Evolutionary conservation across 2,888 invertebrate species (phyloP), one percentile per base, ranked within the genome.

Genomic region (Eulithis testata): DNA sequence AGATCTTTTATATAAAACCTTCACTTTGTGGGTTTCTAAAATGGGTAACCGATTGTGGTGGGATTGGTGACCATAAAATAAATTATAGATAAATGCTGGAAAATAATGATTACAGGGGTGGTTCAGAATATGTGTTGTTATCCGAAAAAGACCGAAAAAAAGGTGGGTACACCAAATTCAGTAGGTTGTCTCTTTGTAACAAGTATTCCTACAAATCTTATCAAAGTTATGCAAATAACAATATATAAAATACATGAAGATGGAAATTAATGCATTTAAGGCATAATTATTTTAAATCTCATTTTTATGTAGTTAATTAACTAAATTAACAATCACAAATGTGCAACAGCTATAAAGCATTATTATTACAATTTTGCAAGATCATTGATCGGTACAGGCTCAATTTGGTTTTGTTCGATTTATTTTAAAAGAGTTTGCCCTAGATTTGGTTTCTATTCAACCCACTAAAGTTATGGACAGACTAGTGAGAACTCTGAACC

Each of bases 271-370:
- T 14, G 14, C 53, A 37, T 4, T 5, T 6, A 11, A 9, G 11
- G 11, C 11, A 49, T 49, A 11, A 27, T 8, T 49, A n/a, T 49
- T 49, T 49, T 8, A 9, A 49, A 49, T 21, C 49, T 49, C 21
- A 49, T 1, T 21, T 49, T 47, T 11, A 49, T 49, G 21, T 21
- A 14, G n/a, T n/a, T n/a, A 47, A 14, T 14, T n/a, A 14, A 9
- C 49, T 49, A 21, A 49, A 49, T 49, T 21, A 21, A 49, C 45
- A 45, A 60, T 53, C 53, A 60, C 59, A 59, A 21, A 40, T 27
- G 51, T 51, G 59, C 59, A 59, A 50, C n/a, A 50, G 59, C 51
- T 59, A 43, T 51, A 5, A 44, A 49, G 49, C 50, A 44, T 59
- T 51, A 31, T 31, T 31, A 31, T 45, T n/a, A 36, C 36, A 49